Conservation (phyloP, 1,140 invertebrate species). For the Micrasema longulum region DNA sequence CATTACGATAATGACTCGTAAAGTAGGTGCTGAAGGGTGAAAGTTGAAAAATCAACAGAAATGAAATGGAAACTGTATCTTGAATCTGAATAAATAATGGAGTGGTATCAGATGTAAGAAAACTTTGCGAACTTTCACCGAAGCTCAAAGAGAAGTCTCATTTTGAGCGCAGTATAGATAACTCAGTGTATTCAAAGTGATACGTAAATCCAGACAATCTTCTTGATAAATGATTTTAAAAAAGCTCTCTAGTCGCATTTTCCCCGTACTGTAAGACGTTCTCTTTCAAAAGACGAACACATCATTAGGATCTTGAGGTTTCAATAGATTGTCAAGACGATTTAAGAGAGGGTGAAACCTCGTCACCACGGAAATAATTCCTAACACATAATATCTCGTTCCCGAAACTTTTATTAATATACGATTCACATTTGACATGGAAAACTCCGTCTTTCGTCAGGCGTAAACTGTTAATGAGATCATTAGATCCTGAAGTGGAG, state of each 20-base stretch:
- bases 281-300: conserved; percentile 48
- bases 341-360: conserved; percentile 17
- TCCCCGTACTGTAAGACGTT: not conserved
- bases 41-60: conserved; percentile 19
- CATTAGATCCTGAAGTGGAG: conserved; percentile 51
- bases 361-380: conserved; percentile 39
- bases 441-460: conserved; percentile 30
- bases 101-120: conserved; percentile 22
- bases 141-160: conserved; percentile 32
- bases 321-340: conserved; percentile 47
- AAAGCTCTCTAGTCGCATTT: conserved; percentile 27
- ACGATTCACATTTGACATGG: conserved; percentile 16
- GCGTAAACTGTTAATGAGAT: conserved; percentile 54
- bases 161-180: conserved; percentile 24
- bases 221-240: conserved; percentile 40
- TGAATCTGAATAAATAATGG: conserved; percentile 47
- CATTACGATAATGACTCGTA: not conserved
- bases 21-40: not conserved
- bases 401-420: conserved; percentile 47
- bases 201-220: conserved; percentile 26
- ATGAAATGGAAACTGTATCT: not conserved
- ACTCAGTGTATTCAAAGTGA: conserved; percentile 23
- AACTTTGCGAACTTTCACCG: conserved; percentile 43
- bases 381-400: conserved; percentile 43
- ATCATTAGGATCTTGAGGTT: conserved; percentile 49